These are phyloP conservation scores for Drosophila funebris DNA, from an alignment of 1,140 invertebrate genomes.

Conservation along the genomic window DNA sequence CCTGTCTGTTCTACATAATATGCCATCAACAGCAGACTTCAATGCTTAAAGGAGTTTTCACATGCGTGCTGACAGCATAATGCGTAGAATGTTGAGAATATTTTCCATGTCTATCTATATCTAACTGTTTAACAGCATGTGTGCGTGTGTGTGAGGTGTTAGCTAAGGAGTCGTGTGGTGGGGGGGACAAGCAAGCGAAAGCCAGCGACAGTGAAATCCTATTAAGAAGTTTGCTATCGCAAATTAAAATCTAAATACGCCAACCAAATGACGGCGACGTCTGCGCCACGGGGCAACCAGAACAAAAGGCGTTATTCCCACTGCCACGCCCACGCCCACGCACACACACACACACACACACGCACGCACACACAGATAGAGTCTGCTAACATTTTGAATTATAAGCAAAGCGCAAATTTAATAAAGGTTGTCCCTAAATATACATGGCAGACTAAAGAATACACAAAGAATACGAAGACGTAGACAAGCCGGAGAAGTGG, in stretches of 20 bases:
- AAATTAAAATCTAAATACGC: constrained; percentile 82
- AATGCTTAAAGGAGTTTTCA: constrained; percentile 32
- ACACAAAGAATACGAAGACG: constrained; percentile 3
- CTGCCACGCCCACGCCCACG: neutral
- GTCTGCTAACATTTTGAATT: constrained; percentile 77
- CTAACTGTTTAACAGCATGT: constrained; percentile 11
- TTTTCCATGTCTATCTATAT: constrained; percentile 49
- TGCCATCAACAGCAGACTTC: constrained; percentile 4
- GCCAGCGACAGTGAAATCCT: constrained; percentile 74
- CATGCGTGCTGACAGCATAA: constrained; percentile 66
- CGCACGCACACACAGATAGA: neutral
- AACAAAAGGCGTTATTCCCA: constrained; percentile 36
- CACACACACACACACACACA: constrained; percentile 22
- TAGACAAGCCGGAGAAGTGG: neutral
- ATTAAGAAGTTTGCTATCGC: constrained; percentile 81
- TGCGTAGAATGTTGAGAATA: constrained; percentile 70
- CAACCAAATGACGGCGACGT: constrained; percentile 75
- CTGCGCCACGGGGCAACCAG: constrained; percentile 52
- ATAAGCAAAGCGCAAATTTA: constrained; percentile 78
- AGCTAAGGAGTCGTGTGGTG: neutral
- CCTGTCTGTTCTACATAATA: constrained; percentile 18
- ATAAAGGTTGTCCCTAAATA: constrained; percentile 68
- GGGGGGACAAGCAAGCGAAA: neutral
- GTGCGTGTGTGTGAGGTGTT: constrained; percentile 14
- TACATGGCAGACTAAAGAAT: constrained; percentile 28